phyloP scores from a whole-genome alignment of 2,797 vertebrate species.

The Danio choprae region DNA sequence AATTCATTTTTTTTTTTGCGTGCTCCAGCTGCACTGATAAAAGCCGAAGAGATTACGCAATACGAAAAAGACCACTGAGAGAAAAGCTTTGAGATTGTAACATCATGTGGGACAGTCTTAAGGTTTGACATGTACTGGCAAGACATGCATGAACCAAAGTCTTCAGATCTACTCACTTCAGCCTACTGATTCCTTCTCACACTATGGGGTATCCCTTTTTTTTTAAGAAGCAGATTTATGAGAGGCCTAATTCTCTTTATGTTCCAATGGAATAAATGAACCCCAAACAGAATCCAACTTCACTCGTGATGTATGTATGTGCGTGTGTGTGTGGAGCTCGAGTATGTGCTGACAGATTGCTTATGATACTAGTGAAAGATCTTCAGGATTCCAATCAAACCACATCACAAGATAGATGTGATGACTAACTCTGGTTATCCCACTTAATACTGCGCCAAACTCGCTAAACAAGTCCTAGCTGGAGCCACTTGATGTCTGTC shows the following conservation, averaged over 20 bases:
- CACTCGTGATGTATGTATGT: not conserved
- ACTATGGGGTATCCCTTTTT: slow-evolving; percentile 9
- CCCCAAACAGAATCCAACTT: slow-evolving; percentile 19
- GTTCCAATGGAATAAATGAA: slow-evolving; percentile 20
- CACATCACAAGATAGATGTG: slow-evolving; percentile 14
- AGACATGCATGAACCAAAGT: not conserved
- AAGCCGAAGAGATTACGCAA: not conserved
- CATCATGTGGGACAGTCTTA: not conserved
- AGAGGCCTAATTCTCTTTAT: not conserved
- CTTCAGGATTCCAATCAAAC: slow-evolving; percentile 43
- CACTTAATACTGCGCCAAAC: slow-evolving; percentile 28
- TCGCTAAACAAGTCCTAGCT: slow-evolving; percentile 64
- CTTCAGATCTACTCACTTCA: slow-evolving; percentile 22
- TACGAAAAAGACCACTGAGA: not conserved
- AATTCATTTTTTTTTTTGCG: too few species aligned
- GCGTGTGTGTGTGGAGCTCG: not conserved
- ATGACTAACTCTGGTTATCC: slow-evolving; percentile 27
- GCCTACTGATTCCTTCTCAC: slow-evolving; percentile 1
- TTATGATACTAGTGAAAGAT: slow-evolving; percentile 19
- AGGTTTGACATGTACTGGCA: slow-evolving; percentile 11
- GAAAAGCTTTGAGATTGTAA: not conserved
- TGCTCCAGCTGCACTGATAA: too few species aligned
- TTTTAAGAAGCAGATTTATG: not conserved
- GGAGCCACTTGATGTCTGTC: slow-evolving; percentile 76
- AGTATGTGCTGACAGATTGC: slow-evolving; percentile 28